phyloP scores from a whole-genome alignment of 2,888 invertebrate genomes.

The Embidobia sp. region DNA sequence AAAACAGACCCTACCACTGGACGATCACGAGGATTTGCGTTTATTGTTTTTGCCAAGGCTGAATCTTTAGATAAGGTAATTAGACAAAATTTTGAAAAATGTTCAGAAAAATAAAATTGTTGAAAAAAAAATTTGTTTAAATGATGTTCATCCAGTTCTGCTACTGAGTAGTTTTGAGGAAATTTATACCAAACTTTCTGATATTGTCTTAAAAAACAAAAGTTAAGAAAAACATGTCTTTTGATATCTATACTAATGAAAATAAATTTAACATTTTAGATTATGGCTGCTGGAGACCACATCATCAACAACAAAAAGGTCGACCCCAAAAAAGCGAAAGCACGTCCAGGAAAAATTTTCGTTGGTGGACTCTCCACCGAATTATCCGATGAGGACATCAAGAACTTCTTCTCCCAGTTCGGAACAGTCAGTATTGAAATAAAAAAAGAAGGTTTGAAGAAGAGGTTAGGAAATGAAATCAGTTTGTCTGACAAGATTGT shows the following conservation, averaged over 20 bases:
- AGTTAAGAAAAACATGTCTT: no score
- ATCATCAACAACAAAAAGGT: conserved; percentile 97
- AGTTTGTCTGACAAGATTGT: no score
- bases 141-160: conserved; percentile 76
- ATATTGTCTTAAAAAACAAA: conserved; percentile 39
- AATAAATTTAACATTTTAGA: no score
- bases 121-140: conserved; percentile 2
- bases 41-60: conserved; percentile 95
- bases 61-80: conserved; percentile 95
- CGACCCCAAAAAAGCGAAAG: conserved; percentile 97
- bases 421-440: conserved; percentile 94
- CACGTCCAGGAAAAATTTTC: conserved; percentile 97
- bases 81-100: not conserved
- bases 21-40: conserved; percentile 97
- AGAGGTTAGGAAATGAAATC: no score
- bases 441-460: no score
- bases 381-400: conserved; percentile 96
- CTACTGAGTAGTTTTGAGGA: conserved; percentile 79
- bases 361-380: conserved; percentile 97
- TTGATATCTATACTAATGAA: no score
- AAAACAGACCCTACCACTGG: conserved; percentile 98
- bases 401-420: conserved; percentile 94
- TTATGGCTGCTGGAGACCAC: conserved; percentile 92
- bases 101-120: not conserved
- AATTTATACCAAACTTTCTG: conserved; percentile 67